Evolutionary conservation across 2,113 vertebrate species (phyloP).

Genomic region (Dendrocopos noguchii): DNA sequence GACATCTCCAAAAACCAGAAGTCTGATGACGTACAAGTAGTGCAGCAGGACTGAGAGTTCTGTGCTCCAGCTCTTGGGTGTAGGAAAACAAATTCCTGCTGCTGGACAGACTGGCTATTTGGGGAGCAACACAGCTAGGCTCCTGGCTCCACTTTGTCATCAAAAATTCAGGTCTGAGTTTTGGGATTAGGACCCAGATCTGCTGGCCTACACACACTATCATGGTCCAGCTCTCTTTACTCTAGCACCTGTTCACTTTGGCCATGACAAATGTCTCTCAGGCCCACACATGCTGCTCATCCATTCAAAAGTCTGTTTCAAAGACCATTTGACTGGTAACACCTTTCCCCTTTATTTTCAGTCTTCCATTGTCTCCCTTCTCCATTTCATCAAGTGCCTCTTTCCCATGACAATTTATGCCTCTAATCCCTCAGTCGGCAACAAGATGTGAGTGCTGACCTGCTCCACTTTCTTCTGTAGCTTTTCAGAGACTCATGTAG

Average conservation of each 20-base stretch:
- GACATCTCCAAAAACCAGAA: neutral
- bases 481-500: neutral
- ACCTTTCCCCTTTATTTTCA: neutral
- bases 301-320: neutral
- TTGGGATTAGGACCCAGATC: neutral
- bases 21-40: rapidly evolving
- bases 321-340: neutral
- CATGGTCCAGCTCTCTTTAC: neutral
- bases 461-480: neutral
- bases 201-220: neutral
- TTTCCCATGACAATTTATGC: neutral
- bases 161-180: neutral
- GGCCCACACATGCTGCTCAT: neutral
- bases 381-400: neutral
- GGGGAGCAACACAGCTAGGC: neutral
- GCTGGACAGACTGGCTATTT: neutral
- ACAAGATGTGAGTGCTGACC: neutral
- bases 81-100: neutral
- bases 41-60: neutral
- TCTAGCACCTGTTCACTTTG: neutral
- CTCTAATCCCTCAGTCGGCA: neutral
- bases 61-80: neutral
- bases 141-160: neutral
- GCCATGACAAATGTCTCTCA: neutral
- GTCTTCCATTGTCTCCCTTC: neutral